Evolutionary conservation across 2,113 vertebrate genomes (phyloP), one percentile per base, ranked within the genome.

Genomic region (Perca schrenkii): DNA sequence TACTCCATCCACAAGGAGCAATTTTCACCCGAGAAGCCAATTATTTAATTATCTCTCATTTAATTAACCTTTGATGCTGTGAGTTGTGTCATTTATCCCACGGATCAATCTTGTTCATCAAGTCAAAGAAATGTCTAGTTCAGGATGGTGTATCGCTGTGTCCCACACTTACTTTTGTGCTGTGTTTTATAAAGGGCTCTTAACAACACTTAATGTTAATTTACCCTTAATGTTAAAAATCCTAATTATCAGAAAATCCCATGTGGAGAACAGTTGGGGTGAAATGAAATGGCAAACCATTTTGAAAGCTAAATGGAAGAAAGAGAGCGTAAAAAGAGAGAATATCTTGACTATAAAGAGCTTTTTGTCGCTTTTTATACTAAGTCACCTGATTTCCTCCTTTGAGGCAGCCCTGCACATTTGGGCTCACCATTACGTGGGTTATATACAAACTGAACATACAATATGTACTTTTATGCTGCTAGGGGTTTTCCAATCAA

Each of bases 1-100:
- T 46, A 40, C 60, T 80, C 84, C 77, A 82, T 68, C 66, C 47
- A 72, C 74, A n/a, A 66, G 67, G 58, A 78, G 82, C 69, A 73
- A 87, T 90, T 89, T 88, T 80, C 79, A 65, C 69, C 72, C 52
- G 47, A 74, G 82, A 87, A 90, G 82, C 77, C 69, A 86, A 79
- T 86, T 89, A 82, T 78, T 89, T 90, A 85, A 91, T 90, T 78
- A 80, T 73, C 68, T 54, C 40, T 61, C 31, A 28, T 87, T 90
- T 89, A 82, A 91, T 91, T 92, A 88, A 91, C 84, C 54, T 89
- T 85, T 83, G 40, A 69, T 75, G 63, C 57, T 67, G 28, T n/a
- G 73, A 90, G 74, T 83, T 43, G 68, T 73, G 31, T 77, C 43
- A 82, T 85, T 84, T 84, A 75, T 82, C 47, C 40, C 16, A 54